Evolutionary conservation across 2,888 invertebrate species (phyloP).

Genomic region (Lithophane semibrunnea): DNA sequence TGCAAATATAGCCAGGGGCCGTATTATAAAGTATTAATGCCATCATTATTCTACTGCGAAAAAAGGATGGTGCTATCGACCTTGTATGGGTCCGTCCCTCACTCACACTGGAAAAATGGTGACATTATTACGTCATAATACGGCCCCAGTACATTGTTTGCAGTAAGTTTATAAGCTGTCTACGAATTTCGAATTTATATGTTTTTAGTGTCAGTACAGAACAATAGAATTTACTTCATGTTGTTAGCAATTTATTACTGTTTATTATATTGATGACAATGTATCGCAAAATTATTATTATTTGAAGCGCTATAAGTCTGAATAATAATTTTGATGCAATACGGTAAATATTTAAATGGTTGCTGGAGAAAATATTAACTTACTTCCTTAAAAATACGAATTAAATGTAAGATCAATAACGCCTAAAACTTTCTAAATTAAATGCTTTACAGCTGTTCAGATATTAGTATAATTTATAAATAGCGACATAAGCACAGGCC

Average conservation of each 20-base stretch:
- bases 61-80: too few relatives aligned
- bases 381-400: slow-evolving; percentile 12
- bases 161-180: not conserved
- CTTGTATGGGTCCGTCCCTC: too few relatives aligned
- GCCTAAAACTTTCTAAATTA: not conserved
- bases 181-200: slow-evolving; percentile 8
- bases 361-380: slow-evolving; percentile 8
- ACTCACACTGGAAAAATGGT: too few relatives aligned
- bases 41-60: too few relatives aligned
- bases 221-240: not conserved
- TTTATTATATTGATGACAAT: not conserved
- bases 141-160: slow-evolving; percentile 30
- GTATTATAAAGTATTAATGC: too few relatives aligned
- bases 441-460: slow-evolving; percentile 33
- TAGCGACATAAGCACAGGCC: slow-evolving; percentile 26
- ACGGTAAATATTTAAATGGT: slow-evolving; percentile 11
- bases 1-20: slow-evolving; percentile 29
- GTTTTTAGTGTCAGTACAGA: not conserved
- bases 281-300: slow-evolving; percentile 1
- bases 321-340: slow-evolving; percentile 9
- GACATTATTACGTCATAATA: too few relatives aligned
- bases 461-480: slow-evolving; percentile 28
- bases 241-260: slow-evolving; percentile 14
- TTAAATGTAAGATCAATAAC: slow-evolving; percentile 21
- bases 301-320: slow-evolving; percentile 10